Percentiles rank a stretch among this genome's conserved stretches.
These are phyloP conservation scores for Gallinago paraguaiae DNA, from an alignment of 2,113 vertebrate species.

Conservation along the genomic window DNA sequence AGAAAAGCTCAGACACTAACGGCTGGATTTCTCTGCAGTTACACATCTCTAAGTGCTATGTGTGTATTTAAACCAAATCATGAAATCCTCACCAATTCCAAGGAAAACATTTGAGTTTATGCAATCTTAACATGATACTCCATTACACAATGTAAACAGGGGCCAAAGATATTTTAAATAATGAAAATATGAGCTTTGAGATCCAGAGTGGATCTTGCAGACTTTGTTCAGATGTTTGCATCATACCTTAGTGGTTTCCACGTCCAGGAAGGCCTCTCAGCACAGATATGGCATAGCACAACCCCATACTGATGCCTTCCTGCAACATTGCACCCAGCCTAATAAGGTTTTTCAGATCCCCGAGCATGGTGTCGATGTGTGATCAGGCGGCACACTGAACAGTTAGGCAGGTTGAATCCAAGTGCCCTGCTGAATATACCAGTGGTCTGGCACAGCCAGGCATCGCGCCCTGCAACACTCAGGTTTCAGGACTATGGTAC, in stretches of 20 bases:
- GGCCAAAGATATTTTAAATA: neutral
- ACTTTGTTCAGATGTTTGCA: neutral
- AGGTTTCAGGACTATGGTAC: neutral
- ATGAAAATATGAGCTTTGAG: neutral
- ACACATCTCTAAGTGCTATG: neutral
- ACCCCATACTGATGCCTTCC: neutral
- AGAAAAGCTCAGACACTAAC: neutral
- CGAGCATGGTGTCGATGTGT: fast-evolving
- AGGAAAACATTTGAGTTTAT: neutral
- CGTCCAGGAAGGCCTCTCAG: neutral
- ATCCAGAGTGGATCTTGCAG: neutral
- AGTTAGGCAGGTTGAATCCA: neutral
- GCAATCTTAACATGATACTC: neutral
- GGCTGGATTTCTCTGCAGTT: neutral
- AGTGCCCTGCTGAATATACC: neutral
- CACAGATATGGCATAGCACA: neutral
- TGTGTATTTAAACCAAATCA: neutral
- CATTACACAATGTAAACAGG: neutral
- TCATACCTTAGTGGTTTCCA: neutral
- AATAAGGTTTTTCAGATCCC: neutral
- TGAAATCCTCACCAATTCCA: neutral
- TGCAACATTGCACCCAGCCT: neutral
- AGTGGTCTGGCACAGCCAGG: fast-evolving
- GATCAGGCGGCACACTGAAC: neutral
- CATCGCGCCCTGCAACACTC: neutral